phyloP scores from a whole-genome alignment of 2,888 invertebrate species.

The Seira musarum region DNA sequence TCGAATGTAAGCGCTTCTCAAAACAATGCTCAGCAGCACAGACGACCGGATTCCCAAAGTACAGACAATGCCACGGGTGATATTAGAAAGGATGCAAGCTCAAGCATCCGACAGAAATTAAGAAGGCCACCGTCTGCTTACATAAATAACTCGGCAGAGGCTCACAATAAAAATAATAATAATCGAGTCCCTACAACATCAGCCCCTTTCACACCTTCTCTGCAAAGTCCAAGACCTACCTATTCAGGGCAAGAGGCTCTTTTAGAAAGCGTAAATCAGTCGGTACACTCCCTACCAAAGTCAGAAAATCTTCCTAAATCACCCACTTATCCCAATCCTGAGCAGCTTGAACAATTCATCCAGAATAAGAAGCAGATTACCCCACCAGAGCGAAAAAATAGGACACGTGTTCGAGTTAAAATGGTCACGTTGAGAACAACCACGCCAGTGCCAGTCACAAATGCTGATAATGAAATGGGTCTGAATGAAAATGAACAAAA shows the following conservation, averaged over 20 bases:
- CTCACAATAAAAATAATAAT: neutral
- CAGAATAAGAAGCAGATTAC: slow-evolving; percentile 18
- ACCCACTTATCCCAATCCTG: slow-evolving; percentile 22
- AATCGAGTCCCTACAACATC: slow-evolving; percentile 3
- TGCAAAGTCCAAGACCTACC: slow-evolving; percentile 48
- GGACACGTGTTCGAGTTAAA: slow-evolving; percentile 37
- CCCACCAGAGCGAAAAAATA: neutral
- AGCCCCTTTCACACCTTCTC: slow-evolving; percentile 47
- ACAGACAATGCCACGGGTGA: neutral
- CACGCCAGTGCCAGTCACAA: slow-evolving; percentile 26
- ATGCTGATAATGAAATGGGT: slow-evolving; percentile 13
- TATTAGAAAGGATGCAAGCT: slow-evolving; percentile 32
- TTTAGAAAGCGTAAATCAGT: slow-evolving; percentile 40
- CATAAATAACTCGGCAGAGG: slow-evolving; percentile 37
- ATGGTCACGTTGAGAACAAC: slow-evolving; percentile 37
- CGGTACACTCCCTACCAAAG: slow-evolving; percentile 8
- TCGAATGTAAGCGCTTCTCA: neutral
- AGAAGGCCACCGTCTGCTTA: slow-evolving; percentile 40
- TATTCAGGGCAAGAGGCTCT: slow-evolving; percentile 47
- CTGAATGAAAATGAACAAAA: neutral
- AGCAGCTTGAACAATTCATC: slow-evolving; percentile 37
- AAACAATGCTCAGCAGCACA: neutral
- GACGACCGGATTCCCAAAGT: neutral
- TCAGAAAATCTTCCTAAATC: slow-evolving; percentile 10
- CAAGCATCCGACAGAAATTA: slow-evolving; percentile 38